A percentile compares a stretch with the other conserved stretches of the same genome.
phyloP scores from a whole-genome alignment of 2,797 vertebrate genomes.

The Esox lucius region DNA sequence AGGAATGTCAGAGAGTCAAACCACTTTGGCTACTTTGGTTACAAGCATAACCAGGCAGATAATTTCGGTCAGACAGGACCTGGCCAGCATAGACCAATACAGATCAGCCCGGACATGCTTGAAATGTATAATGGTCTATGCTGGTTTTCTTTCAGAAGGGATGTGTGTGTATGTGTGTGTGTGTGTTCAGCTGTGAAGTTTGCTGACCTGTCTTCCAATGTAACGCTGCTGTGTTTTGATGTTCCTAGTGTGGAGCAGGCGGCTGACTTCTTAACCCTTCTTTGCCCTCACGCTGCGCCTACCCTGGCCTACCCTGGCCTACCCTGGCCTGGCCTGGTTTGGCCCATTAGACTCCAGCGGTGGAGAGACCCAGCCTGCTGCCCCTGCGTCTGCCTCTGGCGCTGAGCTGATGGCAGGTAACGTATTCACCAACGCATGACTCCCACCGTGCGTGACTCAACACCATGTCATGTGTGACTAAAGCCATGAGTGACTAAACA shows the following conservation, averaged over 20 bases:
- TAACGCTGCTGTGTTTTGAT: slow-evolving; percentile 47
- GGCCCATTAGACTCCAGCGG: slow-evolving; percentile 65
- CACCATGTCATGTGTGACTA: no score
- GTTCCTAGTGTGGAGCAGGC: slow-evolving; percentile 61
- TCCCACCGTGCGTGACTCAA: slow-evolving; percentile 2
- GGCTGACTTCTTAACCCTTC: slow-evolving; percentile 71
- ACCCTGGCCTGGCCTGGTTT: slow-evolving; percentile 66
- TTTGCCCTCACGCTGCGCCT: slow-evolving; percentile 77
- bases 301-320: slow-evolving; percentile 70
- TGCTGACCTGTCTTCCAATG: slow-evolving; percentile 11
- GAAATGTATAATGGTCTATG: background rate
- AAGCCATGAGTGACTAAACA: no score
- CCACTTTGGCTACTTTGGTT: no score
- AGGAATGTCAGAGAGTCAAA: no score
- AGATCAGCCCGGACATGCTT: no score
- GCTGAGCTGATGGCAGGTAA: slow-evolving; percentile 97
- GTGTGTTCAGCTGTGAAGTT: background rate
- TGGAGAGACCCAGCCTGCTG: slow-evolving; percentile 81
- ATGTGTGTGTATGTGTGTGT: slow-evolving; percentile 9
- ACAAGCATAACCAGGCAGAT: no score
- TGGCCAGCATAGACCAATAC: no score
- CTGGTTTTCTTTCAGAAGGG: background rate
- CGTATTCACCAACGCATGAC: slow-evolving; percentile 37
- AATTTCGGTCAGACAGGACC: no score
- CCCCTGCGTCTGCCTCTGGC: slow-evolving; percentile 74